phyloP scores from a whole-genome alignment of 1,140 invertebrate species.

The Pollicipes pollicipes region DNA sequence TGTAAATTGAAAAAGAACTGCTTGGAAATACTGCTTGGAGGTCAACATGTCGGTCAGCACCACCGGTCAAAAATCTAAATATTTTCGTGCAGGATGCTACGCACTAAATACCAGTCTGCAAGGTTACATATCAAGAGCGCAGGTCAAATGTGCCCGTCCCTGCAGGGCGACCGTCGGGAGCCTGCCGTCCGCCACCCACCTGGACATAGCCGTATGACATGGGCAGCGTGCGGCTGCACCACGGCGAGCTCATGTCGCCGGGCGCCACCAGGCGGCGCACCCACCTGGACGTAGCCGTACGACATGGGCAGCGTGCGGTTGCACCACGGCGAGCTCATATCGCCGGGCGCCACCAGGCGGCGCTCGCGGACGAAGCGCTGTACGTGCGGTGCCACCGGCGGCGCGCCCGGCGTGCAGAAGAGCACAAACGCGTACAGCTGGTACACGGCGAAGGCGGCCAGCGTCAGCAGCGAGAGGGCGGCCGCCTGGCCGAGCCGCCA shows the following conservation, averaged over 20 bases:
- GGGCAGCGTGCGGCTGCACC: neutral
- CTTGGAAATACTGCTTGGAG: no score
- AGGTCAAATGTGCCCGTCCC: no score
- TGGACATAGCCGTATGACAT: neutral
- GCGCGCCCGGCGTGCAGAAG: neutral
- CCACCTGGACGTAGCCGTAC: neutral
- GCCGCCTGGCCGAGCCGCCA: neutral
- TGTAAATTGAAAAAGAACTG: no score
- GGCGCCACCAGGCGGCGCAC: no score
- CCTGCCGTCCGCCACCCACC: neutral
- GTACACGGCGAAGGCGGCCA: neutral
- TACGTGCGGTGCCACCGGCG: neutral
- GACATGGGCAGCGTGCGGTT: neutral
- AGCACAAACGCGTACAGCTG: conserved; percentile 1
- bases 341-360: neutral
- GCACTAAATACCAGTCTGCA: no score
- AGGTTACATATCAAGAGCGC: no score
- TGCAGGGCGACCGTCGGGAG: no score
- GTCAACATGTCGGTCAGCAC: no score
- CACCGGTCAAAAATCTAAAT: no score
- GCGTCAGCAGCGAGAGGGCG: neutral
- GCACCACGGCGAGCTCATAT: neutral
- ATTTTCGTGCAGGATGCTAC: no score
- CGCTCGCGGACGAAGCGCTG: neutral
- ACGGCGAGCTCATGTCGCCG: neutral